Percentiles rank a stretch among this genome's conserved stretches.
Conservation (phyloP, 2,797 vertebrate species). For the Morus bassanus region DNA sequence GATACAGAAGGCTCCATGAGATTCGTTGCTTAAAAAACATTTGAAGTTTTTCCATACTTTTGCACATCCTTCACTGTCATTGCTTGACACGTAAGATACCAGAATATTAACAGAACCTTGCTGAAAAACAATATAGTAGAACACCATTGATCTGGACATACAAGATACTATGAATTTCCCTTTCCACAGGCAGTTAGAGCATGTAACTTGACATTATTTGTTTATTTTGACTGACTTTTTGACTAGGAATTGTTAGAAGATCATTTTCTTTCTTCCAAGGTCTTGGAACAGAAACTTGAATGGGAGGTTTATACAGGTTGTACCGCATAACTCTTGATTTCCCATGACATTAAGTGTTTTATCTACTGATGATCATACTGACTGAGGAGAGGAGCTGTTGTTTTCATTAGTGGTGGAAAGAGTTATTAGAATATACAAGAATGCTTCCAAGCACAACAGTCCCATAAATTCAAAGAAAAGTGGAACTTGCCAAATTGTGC, state of each 20-base stretch:
- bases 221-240: not conserved
- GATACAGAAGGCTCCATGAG: not conserved
- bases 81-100: not conserved
- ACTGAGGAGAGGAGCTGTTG: not conserved
- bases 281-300: not conserved
- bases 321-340: not conserved
- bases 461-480: not conserved
- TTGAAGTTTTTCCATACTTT: not conserved
- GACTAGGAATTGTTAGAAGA: not conserved
- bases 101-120: not conserved
- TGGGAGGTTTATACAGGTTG: not conserved
- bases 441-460: not conserved
- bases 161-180: not conserved
- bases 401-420: not conserved
- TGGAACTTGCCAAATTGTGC: not conserved
- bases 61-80: not conserved
- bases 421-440: not conserved
- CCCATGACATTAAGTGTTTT: not conserved
- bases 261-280: not conserved
- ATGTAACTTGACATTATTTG: not conserved
- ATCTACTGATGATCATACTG: not conserved
- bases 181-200: not conserved
- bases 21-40: conserved; percentile 29
- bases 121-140: not conserved
- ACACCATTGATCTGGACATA: not conserved